Conservation (phyloP, 2,113 vertebrate species). For the Tylochromis polylepis region DNA sequence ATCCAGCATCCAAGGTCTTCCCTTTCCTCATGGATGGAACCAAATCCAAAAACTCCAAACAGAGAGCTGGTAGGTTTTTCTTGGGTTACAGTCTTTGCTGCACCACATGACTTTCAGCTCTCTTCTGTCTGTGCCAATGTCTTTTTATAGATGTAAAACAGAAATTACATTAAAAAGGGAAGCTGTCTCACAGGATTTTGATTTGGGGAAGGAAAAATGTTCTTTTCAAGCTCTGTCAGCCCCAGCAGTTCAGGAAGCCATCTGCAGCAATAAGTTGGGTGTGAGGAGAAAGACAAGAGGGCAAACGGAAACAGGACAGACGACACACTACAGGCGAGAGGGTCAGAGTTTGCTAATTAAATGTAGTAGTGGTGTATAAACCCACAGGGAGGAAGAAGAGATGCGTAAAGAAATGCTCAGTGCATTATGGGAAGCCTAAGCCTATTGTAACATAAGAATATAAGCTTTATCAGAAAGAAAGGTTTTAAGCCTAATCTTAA, state of each 20-base stretch:
- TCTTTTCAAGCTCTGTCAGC: neutral
- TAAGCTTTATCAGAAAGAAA: neutral
- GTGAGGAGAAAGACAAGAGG: neutral
- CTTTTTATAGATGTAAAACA: neutral
- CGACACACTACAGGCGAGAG: neutral
- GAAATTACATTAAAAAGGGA: neutral
- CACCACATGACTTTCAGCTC: neutral
- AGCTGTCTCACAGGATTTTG: neutral
- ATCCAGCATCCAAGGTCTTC: conserved; percentile 96
- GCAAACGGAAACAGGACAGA: neutral
- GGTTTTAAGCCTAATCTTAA: neutral
- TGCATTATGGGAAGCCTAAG: neutral
- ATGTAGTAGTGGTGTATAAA: neutral
- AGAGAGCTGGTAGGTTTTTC: conserved; percentile 82
- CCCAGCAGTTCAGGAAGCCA: neutral
- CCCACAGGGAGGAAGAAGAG: neutral
- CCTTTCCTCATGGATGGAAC: conserved; percentile 96
- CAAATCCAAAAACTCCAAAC: conserved; percentile 98
- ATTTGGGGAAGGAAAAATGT: neutral
- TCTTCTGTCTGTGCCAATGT: neutral
- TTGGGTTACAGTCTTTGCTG: neutral
- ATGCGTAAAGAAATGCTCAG: neutral
- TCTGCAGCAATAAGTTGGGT: neutral
- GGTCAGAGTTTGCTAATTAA: neutral
- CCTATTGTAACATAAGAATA: neutral